Base-by-base conservation (phyloP, 2,888 invertebrate species). In the Synergus itoensis region DNA sequence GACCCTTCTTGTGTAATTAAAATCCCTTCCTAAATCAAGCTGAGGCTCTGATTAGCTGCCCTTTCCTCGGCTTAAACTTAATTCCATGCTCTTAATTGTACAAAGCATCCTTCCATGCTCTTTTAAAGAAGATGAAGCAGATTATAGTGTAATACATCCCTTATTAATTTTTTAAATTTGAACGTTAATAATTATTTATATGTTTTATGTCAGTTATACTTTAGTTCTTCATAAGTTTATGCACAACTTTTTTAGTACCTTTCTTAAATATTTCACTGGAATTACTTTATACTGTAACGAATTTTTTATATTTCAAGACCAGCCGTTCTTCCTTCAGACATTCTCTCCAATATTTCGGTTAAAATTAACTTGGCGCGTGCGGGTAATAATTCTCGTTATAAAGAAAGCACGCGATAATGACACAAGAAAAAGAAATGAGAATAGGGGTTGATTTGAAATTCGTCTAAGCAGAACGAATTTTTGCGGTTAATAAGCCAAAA, bases 1-100 rank as follows among this genome's bases (percentile, higher is more conserved):
- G 88, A 89, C 90, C 91, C 90, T 89, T 84, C 36, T 36, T 36
- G 36, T 36, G 88, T 89, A 91, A 90, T 91, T 90, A 90, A 91
- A 89, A 89, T 91, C 89, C 91, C 86, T 84, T 83, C 86, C 89
- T 91, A 90, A 90, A 90, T 90, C 91, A 90, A 84, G 90, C 89
- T 89, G 87, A 85, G 84, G 84, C 84, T 80, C 84, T 86, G 88
- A 90, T 89, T 89, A 88, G 87, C 83, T 85, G 83, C 84, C 87
- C 85, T 83, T 81, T 76, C 80, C 73, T 40, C 57, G 45, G 43
- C 12, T 21, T 67, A 67, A 45, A 43, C 43, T 12, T 18, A 41
- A 45, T 36, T 63, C 36, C 36, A 16, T 36, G 16, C 36, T 14
- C 21, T 63, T 12, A 60, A 63, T 28, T 63, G 14, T 36, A 21